These are phyloP conservation scores for Hycleus cichorii DNA, from an alignment of 1,140 invertebrate genomes.

Conservation along the genomic window DNA sequence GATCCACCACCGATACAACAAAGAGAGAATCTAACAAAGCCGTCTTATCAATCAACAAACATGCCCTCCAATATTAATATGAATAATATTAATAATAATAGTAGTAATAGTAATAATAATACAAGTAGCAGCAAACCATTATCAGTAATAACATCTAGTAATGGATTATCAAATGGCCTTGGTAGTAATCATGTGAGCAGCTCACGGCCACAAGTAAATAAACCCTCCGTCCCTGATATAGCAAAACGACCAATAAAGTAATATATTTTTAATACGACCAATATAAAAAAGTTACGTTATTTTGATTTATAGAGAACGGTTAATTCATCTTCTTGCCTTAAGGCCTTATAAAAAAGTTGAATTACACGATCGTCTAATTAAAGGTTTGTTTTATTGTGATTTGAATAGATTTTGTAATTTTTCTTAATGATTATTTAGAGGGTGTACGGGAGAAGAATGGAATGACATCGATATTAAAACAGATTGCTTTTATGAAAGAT, in stretches of 20 bases:
- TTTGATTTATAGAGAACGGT: constrained; percentile 63
- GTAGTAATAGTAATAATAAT: neutral
- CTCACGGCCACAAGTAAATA: constrained; percentile 29
- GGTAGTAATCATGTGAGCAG: constrained; percentile 39
- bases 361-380: constrained; percentile 67
- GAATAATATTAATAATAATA: neutral
- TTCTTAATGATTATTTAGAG: constrained; percentile 49
- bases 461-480: constrained; percentile 64
- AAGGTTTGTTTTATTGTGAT: constrained; percentile 49
- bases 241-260: constrained; percentile 63
- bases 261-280: neutral
- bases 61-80: constrained; percentile 2
- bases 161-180: constrained; percentile 37
- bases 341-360: constrained; percentile 90
- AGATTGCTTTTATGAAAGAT: constrained; percentile 72
- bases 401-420: constrained; percentile 3
- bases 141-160: constrained; percentile 31
- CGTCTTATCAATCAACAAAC: constrained; percentile 29
- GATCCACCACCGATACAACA: constrained; percentile 33
- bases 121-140: neutral
- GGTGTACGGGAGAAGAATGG: constrained; percentile 74
- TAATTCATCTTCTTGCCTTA: constrained; percentile 87
- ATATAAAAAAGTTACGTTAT: neutral
- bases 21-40: constrained; percentile 31
- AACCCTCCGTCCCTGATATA: constrained; percentile 52